Evolutionary conservation across 2,888 invertebrate species (phyloP).

Genomic region (Lasioglossum zephyrum): DNA sequence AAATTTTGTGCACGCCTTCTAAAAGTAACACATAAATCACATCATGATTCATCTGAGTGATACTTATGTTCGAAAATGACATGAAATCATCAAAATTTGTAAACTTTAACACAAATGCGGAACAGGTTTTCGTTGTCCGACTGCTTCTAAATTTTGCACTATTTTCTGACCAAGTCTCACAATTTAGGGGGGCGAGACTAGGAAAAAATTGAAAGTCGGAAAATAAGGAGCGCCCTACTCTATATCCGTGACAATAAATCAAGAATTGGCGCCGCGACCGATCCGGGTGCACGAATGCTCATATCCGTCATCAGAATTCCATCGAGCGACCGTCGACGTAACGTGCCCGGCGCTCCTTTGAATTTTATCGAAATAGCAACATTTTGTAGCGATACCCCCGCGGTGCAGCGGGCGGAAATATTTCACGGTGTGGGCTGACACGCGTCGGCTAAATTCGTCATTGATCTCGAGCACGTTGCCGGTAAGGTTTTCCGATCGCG

Average conservation of each 20-base stretch:
- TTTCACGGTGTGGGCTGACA: constrained; percentile 38
- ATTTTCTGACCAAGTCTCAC: too few relatives aligned
- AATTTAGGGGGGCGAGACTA: background rate
- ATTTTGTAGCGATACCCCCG: constrained; percentile 31
- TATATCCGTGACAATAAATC: background rate
- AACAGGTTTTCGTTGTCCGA: too few relatives aligned
- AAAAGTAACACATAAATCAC: too few relatives aligned
- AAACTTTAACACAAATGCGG: too few relatives aligned
- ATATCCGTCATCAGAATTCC: constrained; percentile 35
- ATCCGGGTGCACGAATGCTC: background rate
- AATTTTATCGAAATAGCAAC: constrained; percentile 33
- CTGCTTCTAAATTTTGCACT: too few relatives aligned
- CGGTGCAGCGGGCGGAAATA: constrained; percentile 27
- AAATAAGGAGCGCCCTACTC: background rate
- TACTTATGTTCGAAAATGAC: too few relatives aligned
- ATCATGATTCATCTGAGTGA: too few relatives aligned
- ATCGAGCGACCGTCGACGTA: background rate
- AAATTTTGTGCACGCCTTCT: too few relatives aligned
- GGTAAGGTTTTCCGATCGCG: constrained; percentile 59
- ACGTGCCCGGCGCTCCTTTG: constrained; percentile 22
- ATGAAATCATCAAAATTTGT: too few relatives aligned
- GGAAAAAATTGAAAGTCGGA: background rate
- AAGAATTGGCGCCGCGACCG: background rate
- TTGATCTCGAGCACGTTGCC: constrained; percentile 56
- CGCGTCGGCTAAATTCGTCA: constrained; percentile 58